phyloP scores from a whole-genome alignment of 2,888 invertebrate genomes.

The Eretmocerus hayati region DNA sequence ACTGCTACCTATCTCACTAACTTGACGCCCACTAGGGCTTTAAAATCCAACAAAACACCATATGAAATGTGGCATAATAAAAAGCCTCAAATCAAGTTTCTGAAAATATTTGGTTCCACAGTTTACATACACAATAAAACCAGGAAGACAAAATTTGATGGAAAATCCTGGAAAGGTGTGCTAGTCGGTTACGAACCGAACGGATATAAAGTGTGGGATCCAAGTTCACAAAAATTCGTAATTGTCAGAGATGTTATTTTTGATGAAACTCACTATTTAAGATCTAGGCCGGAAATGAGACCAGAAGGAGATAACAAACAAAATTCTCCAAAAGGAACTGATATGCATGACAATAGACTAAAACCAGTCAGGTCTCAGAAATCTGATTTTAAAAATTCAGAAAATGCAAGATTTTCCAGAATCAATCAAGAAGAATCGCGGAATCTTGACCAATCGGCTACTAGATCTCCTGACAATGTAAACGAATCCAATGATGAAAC shows the following conservation, averaged over 20 bases:
- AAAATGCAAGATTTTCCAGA: background rate
- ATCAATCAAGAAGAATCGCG: background rate
- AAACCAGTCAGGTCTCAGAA: too few relatives aligned
- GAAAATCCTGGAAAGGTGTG: conserved; percentile 37
- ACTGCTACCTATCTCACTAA: conserved; percentile 35
- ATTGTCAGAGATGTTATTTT: conserved; percentile 36
- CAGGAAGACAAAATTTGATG: conserved; percentile 33
- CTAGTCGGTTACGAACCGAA: too few relatives aligned
- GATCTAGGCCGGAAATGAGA: background rate
- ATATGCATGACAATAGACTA: too few relatives aligned
- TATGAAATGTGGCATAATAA: too few relatives aligned
- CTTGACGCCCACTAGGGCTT: conserved; percentile 35
- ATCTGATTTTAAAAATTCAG: too few relatives aligned
- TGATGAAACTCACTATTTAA: conserved; percentile 32
- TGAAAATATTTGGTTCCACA: conserved; percentile 34
- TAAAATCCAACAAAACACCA: conserved; percentile 34
- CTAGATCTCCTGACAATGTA: background rate
- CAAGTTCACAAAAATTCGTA: conserved; percentile 30
- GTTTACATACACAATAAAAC: conserved; percentile 36
- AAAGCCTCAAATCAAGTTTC: conserved; percentile 34
- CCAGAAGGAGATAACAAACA: background rate
- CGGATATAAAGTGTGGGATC: conserved; percentile 36
- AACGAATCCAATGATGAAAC: background rate
- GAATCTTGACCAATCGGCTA: too few relatives aligned
- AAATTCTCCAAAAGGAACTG: background rate